Evolutionary conservation across 2,113 vertebrate genomes (phyloP), one percentile per base, ranked within the genome.

Genomic region (Ifrita kowaldi): DNA sequence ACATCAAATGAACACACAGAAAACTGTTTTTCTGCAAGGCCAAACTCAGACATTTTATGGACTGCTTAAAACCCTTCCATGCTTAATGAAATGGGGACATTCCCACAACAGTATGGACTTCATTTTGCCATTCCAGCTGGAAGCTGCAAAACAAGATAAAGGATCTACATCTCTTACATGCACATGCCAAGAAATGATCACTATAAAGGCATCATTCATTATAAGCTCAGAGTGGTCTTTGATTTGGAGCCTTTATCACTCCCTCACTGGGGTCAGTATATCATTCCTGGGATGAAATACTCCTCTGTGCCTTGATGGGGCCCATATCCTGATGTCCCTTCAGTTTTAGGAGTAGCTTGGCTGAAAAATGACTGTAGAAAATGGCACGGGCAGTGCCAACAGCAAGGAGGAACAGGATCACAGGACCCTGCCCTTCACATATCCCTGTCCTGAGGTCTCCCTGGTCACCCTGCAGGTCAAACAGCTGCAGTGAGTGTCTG

Each of bases 121-220:
- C 59, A 53, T 92, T 96, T 85, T 73, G 68, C 76, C 70, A 39
- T 87, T 97, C 93, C 73, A 73, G 33, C 60, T 92, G 86, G 60
- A 88, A 93, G 81, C 27, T 92, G 44, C 44, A 64, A 76, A 84
- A 17, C 53, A 60, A 87, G 78, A 90, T 80, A 89, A 83, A 87
- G 73, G 28, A 74, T 93, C 84, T 91, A 41, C 63, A 68, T 50
- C 52, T 87, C 50, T 65, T 62, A 35, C 5, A 86, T 13, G 20
- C 32, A 64, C 41, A 26, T 49, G 57, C 37, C 74, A 85, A 71
- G 68, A 79, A 92, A 92, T 35, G 5, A 37, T 62, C n/a, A 18
- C 46, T 53, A 69, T 87, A 97, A 95, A 94, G 50, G 39, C 77
- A 80, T 81, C 71, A 70, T 89, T 96, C 73, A 46, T 93, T 84